A percentile compares a stretch with the other conserved stretches of the same genome.
Evolutionary conservation across 2,797 vertebrate genomes (phyloP).

Genomic region (Phrynocephalus forsythii): DNA sequence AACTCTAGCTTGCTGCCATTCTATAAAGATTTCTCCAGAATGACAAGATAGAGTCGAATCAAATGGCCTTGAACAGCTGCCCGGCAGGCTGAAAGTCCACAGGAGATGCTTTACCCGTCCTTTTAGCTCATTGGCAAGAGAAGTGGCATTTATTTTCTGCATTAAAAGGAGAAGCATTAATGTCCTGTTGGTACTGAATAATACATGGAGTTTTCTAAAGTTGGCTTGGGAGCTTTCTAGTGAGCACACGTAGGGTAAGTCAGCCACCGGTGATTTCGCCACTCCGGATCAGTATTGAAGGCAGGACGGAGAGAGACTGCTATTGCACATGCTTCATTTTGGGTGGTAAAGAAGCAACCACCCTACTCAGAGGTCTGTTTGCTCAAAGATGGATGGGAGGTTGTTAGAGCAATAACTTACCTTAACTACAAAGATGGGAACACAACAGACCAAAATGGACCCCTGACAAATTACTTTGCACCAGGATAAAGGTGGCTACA

Average conservation of each 20-base stretch:
- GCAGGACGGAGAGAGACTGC: too few relatives aligned
- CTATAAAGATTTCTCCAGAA: neutral
- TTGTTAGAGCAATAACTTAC: too few relatives aligned
- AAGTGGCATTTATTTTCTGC: neutral
- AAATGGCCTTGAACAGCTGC: neutral
- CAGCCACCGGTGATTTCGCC: neutral
- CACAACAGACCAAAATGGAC: too few relatives aligned
- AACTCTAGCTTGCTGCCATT: neutral
- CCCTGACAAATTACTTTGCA: too few relatives aligned
- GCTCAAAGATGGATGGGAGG: too few relatives aligned
- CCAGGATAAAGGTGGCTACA: too few relatives aligned
- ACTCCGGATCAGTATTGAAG: neutral
- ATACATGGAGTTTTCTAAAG: neutral
- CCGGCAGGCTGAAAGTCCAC: neutral
- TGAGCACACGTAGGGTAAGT: too few relatives aligned
- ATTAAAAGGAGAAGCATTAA: neutral
- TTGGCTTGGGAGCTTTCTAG: neutral
- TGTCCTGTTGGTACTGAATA: neutral
- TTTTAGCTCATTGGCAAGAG: neutral
- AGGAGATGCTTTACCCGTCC: neutral
- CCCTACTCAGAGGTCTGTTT: too few relatives aligned
- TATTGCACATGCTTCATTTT: too few relatives aligned
- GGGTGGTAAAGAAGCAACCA: too few relatives aligned
- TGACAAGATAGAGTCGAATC: neutral
- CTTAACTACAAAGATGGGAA: too few relatives aligned